Conservation (phyloP, 2,113 vertebrate species). For the Sorex fumeus region DNA sequence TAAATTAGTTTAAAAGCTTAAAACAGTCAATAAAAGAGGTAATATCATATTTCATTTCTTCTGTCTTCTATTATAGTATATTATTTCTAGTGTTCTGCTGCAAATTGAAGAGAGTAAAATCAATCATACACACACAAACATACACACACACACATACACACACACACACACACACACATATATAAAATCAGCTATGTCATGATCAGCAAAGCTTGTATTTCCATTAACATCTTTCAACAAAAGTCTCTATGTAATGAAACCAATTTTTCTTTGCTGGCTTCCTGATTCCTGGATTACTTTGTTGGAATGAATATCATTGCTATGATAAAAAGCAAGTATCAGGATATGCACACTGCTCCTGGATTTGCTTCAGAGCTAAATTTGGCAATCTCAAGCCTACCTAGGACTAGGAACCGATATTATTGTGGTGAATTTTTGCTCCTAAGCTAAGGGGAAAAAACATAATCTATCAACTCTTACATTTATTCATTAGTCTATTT, state of each 20-base stretch:
- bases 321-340: background rate
- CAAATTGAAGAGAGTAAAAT: no score
- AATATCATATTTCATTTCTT: no score
- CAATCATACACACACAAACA: no score
- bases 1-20: no score
- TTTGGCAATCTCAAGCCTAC: background rate
- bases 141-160: no score
- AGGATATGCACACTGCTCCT: background rate
- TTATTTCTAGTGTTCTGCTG: no score
- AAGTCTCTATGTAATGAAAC: constrained; percentile 1
- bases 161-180: no score
- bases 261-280: constrained; percentile 3
- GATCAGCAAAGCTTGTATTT: background rate
- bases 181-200: background rate
- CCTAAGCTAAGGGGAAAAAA: background rate
- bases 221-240: background rate
- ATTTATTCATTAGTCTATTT: background rate
- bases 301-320: constrained; percentile 14
- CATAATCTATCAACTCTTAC: constrained; percentile 7
- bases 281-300: constrained; percentile 11
- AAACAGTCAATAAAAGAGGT: no score
- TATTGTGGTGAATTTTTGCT: background rate
- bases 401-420: background rate
- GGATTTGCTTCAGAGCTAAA: background rate
- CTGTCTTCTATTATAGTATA: no score